Conservation (phyloP, 2,797 vertebrate species). For the Alcedo quadribrachys region DNA sequence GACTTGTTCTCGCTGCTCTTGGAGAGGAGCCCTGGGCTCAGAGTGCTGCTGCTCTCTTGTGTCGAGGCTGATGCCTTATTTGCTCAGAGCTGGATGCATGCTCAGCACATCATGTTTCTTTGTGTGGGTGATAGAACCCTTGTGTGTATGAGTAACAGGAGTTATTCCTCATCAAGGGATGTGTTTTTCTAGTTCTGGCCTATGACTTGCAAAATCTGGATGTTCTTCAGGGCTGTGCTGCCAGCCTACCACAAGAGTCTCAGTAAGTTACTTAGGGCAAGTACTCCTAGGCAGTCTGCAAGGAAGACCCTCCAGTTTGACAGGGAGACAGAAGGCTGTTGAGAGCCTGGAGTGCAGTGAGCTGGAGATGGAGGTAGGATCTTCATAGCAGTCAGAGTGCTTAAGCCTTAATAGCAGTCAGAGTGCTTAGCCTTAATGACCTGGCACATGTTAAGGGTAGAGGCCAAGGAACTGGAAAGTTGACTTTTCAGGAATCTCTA, state of each 20-base stretch:
- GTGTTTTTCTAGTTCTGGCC: not conserved
- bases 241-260: not conserved
- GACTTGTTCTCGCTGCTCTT: not conserved
- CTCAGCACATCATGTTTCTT: not conserved
- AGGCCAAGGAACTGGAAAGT: not conserved
- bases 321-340: not conserved
- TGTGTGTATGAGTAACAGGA: not conserved
- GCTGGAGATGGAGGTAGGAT: not conserved
- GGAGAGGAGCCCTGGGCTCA: not conserved
- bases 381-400: not conserved
- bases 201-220: not conserved
- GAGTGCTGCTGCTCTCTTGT: fast-evolving
- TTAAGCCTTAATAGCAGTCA: not conserved
- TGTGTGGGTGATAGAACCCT: not conserved
- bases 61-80: not conserved
- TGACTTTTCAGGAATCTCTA: not conserved
- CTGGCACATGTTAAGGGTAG: not conserved
- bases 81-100: not conserved
- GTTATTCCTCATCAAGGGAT: not conserved
- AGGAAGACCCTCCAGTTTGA: not conserved
- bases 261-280: not conserved
- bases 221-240: not conserved
- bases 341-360: not conserved
- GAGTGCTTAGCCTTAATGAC: not conserved
- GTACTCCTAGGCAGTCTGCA: not conserved